Conservation (phyloP, 1,140 invertebrate genomes). For the Rhyacophila brunnea region DNA sequence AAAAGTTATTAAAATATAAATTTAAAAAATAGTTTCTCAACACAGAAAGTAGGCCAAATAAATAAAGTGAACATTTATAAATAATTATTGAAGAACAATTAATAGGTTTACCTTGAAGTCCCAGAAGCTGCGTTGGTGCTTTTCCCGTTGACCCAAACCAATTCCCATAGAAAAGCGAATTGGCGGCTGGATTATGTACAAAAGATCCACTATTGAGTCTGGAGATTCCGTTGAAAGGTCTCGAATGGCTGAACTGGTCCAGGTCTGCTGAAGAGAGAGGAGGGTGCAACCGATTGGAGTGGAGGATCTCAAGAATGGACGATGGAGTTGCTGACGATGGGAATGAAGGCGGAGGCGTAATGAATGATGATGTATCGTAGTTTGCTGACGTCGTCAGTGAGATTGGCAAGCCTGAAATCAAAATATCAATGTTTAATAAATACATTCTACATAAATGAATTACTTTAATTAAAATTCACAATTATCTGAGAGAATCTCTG, state of each 20-base stretch:
- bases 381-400: not conserved
- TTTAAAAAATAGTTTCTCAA: not conserved
- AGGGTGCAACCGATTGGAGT: slow-evolving; percentile 14
- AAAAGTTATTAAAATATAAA: not conserved
- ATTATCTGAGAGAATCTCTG: too few relatives aligned
- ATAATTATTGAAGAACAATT: not conserved
- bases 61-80: not conserved
- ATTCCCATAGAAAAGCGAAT: slow-evolving; percentile 28
- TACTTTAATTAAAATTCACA: too few relatives aligned
- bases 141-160: slow-evolving; percentile 31
- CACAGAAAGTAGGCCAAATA: not conserved
- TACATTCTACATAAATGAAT: too few relatives aligned
- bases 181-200: slow-evolving; percentile 8
- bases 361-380: slow-evolving; percentile 9
- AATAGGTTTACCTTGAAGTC: slow-evolving; percentile 28
- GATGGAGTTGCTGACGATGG: slow-evolving; percentile 9
- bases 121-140: slow-evolving; percentile 20
- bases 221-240: slow-evolving; percentile 14
- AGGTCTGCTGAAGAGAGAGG: slow-evolving; percentile 13
- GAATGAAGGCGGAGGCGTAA: slow-evolving; percentile 11
- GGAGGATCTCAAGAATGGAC: slow-evolving; percentile 27
- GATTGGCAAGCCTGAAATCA: slow-evolving; percentile 6
- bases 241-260: slow-evolving; percentile 19
- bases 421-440: too few relatives aligned
- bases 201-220: slow-evolving; percentile 8